A percentile compares a stretch with the other conserved stretches of the same genome.
These are phyloP conservation scores for Helicolenus hilgendorfi DNA, from an alignment of 2,797 vertebrate species.

Conservation along the genomic window DNA sequence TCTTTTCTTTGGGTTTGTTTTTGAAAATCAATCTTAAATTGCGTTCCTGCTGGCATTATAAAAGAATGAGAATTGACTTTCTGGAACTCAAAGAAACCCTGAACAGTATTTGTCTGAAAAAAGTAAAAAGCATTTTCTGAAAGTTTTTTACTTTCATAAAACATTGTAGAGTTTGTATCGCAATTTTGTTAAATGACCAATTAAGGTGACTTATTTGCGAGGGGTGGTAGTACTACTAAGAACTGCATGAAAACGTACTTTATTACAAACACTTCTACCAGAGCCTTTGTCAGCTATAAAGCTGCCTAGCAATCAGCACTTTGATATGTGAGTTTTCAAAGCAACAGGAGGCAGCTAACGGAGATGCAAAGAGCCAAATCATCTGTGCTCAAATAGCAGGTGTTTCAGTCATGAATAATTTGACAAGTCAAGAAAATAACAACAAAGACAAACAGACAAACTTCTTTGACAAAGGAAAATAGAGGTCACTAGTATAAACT, in stretches of 20 bases:
- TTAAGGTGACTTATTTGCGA: not conserved
- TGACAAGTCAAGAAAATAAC: not conserved
- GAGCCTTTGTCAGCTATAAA: not conserved
- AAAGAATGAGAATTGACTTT: conserved; percentile 1
- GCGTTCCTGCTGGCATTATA: not conserved
- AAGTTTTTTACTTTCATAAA: not conserved
- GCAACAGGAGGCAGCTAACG: not conserved
- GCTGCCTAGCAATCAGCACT: not conserved
- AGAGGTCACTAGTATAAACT: not conserved
- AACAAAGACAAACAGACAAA: not conserved
- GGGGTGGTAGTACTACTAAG: not conserved
- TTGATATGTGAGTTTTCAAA: not conserved
- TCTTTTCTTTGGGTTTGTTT: conserved; percentile 21
- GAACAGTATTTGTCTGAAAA: not conserved
- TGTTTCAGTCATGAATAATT: not conserved
- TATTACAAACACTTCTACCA: not conserved
- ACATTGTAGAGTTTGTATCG: not conserved
- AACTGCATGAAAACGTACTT: not conserved
- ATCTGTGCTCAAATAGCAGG: not conserved
- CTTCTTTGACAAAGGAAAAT: not conserved
- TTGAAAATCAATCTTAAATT: conserved; percentile 40
- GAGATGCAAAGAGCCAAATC: not conserved
- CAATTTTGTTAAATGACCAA: not conserved
- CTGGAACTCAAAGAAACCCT: not conserved
- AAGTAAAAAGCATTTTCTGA: not conserved